Evolutionary conservation across 2,888 invertebrate genomes (phyloP).

Genomic region (Kryphioiulus occultus): DNA sequence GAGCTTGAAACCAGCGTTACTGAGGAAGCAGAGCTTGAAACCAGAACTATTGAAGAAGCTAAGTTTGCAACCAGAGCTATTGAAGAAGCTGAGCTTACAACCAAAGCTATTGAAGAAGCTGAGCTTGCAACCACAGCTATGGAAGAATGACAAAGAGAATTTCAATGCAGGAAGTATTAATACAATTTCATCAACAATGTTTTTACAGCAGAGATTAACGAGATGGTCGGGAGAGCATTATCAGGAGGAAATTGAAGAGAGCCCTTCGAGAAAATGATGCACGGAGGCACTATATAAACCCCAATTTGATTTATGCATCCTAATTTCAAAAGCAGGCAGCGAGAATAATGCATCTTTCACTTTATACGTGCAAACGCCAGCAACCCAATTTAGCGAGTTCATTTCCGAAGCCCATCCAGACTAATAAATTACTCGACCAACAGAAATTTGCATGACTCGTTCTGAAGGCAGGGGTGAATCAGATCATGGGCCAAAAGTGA

Average conservation of each 20-base stretch:
- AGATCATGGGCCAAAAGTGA: not conserved
- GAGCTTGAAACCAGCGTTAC: too few relatives aligned
- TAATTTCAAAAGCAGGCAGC: slow-evolving; percentile 3
- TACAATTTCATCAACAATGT: not conserved
- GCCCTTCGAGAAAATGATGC: slow-evolving; percentile 3
- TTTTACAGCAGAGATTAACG: not conserved
- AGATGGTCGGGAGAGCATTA: not conserved
- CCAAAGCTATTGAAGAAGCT: too few relatives aligned
- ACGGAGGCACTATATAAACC: not conserved
- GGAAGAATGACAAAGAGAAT: too few relatives aligned
- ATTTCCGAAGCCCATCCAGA: not conserved
- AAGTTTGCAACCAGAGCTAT: too few relatives aligned
- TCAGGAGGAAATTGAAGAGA: not conserved
- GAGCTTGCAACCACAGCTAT: too few relatives aligned
- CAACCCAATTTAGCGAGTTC: not conserved
- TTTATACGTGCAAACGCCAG: not conserved
- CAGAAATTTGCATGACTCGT: not conserved
- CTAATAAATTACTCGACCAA: not conserved
- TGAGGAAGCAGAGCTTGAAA: too few relatives aligned
- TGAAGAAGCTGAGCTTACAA: too few relatives aligned
- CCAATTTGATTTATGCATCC: slow-evolving; percentile 7
- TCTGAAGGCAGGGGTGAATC: not conserved
- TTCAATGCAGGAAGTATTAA: too few relatives aligned
- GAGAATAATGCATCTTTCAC: not conserved
- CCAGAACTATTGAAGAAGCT: too few relatives aligned